phyloP scores from a whole-genome alignment of 2,113 vertebrate genomes.

The Petroica traversi region DNA sequence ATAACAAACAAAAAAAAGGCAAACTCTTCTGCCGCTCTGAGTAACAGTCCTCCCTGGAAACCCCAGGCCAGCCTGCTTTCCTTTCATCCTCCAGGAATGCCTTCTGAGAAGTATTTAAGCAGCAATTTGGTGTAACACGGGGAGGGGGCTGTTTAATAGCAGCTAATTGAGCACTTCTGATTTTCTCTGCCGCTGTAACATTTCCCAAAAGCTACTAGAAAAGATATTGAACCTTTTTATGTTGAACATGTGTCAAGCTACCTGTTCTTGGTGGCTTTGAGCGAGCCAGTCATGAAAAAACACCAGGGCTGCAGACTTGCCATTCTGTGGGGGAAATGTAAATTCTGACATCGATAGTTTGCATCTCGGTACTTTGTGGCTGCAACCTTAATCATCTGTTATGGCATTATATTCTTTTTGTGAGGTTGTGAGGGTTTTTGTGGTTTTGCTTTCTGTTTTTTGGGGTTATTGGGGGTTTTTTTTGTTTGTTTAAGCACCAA shows the following conservation, averaged over 20 bases:
- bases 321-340: not conserved
- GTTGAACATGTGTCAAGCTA: not conserved
- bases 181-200: not conserved
- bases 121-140: not conserved
- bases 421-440: not conserved
- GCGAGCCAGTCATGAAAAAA: not conserved
- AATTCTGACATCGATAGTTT: not conserved
- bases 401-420: not conserved
- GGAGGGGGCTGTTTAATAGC: not conserved
- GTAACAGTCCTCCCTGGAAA: not conserved
- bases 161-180: not conserved
- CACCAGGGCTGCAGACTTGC: not conserved
- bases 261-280: not conserved
- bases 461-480: too few species aligned
- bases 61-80: not conserved
- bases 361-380: not conserved
- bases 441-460: not conserved
- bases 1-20: not conserved
- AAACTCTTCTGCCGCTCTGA: not conserved
- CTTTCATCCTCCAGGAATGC: not conserved
- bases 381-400: not conserved
- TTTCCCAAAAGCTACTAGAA: not conserved
- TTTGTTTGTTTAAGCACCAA: conserved; percentile 39
- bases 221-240: not conserved
- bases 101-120: not conserved